Conservation (phyloP, 2,888 invertebrate species). For the Prosapia bicincta region DNA sequence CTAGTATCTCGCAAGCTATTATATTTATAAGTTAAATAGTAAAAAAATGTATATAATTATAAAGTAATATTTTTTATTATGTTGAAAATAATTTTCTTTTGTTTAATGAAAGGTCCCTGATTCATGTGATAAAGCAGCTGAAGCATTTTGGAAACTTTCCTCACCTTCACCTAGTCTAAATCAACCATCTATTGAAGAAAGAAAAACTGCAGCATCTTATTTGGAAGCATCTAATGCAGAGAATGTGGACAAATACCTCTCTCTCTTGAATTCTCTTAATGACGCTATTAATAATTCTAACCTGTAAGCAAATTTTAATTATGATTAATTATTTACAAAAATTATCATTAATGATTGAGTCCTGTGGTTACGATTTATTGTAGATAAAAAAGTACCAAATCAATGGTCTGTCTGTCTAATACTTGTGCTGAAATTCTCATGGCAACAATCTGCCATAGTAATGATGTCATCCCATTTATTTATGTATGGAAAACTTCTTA, state of each 20-base stretch:
- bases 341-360: no score
- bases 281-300: constrained; percentile 54
- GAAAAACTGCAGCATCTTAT: constrained; percentile 45
- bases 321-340: no score
- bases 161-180: constrained; percentile 45
- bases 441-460: no score
- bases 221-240: constrained; percentile 48
- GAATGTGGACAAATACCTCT: constrained; percentile 53
- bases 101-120: constrained; percentile 11
- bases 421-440: no score
- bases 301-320: constrained; percentile 44
- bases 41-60: no score
- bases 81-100: constrained; percentile 6
- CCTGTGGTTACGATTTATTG: no score
- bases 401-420: no score
- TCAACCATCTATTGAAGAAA: constrained; percentile 45
- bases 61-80: no score
- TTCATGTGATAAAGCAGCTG: constrained; percentile 51
- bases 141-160: constrained; percentile 48
- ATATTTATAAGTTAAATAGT: background rate
- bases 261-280: constrained; percentile 51
- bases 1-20: no score
- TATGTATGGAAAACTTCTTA: no score
- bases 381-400: no score
- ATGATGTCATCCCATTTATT: no score